Evolutionary conservation across 2,113 vertebrate genomes (phyloP).

Genomic region (Myxocyprinus asiaticus): DNA sequence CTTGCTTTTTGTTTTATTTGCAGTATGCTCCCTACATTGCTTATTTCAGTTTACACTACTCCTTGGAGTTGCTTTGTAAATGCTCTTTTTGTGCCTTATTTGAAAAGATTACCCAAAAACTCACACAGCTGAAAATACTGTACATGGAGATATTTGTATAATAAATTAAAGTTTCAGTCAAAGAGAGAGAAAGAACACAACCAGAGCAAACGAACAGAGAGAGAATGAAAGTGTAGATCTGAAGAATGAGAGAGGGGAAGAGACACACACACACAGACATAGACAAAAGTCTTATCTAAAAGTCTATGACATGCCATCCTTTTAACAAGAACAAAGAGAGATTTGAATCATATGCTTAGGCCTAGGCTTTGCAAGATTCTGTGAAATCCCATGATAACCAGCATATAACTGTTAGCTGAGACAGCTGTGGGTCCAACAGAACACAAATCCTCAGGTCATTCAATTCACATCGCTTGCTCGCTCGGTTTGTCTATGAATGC

Average conservation of each 20-base stretch:
- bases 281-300: conserved; percentile 3
- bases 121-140: conserved; percentile 49
- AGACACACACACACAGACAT: conserved; percentile 44
- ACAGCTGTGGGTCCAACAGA: not conserved
- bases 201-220: conserved; percentile 37
- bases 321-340: not conserved
- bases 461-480: not conserved
- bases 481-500: not conserved
- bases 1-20: not conserved
- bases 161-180: conserved; percentile 47
- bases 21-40: conserved; percentile 2
- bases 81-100: conserved; percentile 27
- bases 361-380: not conserved
- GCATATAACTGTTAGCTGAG: not conserved
- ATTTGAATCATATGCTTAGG: not conserved
- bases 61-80: conserved; percentile 2
- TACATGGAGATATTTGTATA: conserved; percentile 40
- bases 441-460: not conserved
- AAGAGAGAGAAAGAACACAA: conserved; percentile 11
- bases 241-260: conserved; percentile 52
- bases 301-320: not conserved
- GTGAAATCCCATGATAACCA: not conserved
- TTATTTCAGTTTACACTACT: conserved; percentile 2
- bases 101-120: conserved; percentile 38
- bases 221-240: not conserved